Base-by-base conservation (phyloP, 2,888 invertebrate species). In the Platypus cylindrus region DNA sequence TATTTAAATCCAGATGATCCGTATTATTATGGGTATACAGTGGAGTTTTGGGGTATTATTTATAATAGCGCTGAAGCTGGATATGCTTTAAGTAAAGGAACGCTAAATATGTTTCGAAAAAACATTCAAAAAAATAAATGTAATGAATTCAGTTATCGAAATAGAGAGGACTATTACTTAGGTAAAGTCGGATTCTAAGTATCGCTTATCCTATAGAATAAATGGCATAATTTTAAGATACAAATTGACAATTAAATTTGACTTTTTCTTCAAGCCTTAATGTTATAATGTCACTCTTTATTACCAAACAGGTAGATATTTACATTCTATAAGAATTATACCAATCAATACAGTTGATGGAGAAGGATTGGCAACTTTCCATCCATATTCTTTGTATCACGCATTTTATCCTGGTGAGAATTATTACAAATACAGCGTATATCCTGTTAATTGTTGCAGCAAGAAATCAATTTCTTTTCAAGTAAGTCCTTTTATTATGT, bases 161-260 rank as follows among this genome's bases (percentile, higher is more conserved):
- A 70, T 43, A 66, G 66, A 46, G 71, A 71, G 53, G 72, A 71
- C 54, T 70, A 64, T 53, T 67, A 68, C 54, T 61, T 72, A 38
- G 70, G 70, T 67, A 38, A 37, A 37, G 5, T 27, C 8, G 12
- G 18, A 28, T 51, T 51, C n/a, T n/a, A n/a, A n/a, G n/a, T n/a
- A n/a, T n/a, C n/a, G n/a, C n/a, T n/a, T n/a, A n/a, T n/a, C n/a
- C n/a, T n/a, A n/a, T n/a, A n/a, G n/a, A n/a, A n/a, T n/a, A n/a
- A n/a, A n/a, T n/a, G n/a, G n/a, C n/a, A n/a, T n/a, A n/a, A n/a
- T n/a, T n/a, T n/a, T n/a, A n/a, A n/a, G n/a, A n/a, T n/a, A n/a
- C n/a, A n/a, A n/a, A n/a, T n/a, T n/a, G n/a, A n/a, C n/a, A n/a
- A n/a, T n/a, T n/a, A n/a, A n/a, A n/a, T n/a, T n/a, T n/a, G n/a